Evolutionary conservation across 2,797 vertebrate species (phyloP).

Genomic region (Eulemur albifrons): DNA sequence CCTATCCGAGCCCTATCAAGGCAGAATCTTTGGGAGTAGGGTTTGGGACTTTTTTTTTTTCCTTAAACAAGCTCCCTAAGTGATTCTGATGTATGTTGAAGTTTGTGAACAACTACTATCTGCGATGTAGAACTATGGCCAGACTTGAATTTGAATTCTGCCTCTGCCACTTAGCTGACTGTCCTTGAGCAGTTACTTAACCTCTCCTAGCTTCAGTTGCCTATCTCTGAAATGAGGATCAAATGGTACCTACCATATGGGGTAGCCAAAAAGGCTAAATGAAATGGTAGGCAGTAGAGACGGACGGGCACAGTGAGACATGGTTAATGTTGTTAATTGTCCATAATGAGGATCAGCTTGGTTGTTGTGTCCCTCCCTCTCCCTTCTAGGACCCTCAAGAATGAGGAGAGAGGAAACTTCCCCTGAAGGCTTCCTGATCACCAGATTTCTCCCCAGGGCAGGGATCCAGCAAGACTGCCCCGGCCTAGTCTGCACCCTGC

Average conservation of each 20-base stretch:
- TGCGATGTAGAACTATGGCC: not conserved
- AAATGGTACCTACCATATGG: not conserved
- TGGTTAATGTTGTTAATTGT: not conserved
- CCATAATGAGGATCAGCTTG: not conserved
- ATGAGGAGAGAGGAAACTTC: not conserved
- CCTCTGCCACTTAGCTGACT: not conserved
- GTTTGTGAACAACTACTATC: not conserved
- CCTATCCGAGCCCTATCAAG: not conserved
- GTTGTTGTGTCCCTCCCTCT: not conserved
- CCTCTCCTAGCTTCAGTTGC: not conserved
- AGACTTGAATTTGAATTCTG: not conserved
- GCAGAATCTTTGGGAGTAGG: not conserved
- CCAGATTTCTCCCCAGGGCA: not conserved
- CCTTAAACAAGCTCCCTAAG: not conserved
- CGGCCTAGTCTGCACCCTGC: not conserved
- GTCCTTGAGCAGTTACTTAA: not conserved
- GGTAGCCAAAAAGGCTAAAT: not conserved
- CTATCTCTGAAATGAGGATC: conserved; percentile 11
- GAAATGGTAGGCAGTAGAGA: not conserved
- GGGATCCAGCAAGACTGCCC: not conserved
- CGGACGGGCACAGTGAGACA: not conserved
- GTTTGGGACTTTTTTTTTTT: not conserved
- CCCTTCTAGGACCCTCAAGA: not conserved
- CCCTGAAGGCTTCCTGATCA: not conserved
- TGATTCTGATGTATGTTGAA: not conserved